Percentiles rank a stretch among this genome's conserved stretches.
Conservation (phyloP, 2,113 vertebrate genomes). For the Cyanoderma ruficeps region DNA sequence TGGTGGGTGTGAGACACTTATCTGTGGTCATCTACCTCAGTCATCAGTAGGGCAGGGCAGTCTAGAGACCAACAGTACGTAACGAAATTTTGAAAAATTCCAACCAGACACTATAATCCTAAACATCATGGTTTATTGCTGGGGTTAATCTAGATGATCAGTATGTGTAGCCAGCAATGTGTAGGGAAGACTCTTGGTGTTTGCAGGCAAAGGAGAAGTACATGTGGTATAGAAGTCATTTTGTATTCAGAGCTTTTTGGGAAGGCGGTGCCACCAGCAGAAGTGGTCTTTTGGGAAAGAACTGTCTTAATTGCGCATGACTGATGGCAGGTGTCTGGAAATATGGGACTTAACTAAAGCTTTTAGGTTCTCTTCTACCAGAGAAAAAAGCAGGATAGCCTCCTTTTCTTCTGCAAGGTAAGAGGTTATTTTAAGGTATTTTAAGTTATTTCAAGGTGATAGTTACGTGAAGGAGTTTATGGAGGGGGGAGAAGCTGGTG, state of each 20-base stretch:
- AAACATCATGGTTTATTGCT: neutral
- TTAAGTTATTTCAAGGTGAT: neutral
- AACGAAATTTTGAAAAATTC: neutral
- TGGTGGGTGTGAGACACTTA: neutral
- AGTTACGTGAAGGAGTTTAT: neutral
- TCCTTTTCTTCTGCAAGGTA: neutral
- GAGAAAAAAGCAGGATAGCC: neutral
- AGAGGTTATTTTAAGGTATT: neutral
- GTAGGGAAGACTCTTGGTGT: neutral
- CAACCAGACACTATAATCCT: neutral
- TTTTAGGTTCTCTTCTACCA: neutral
- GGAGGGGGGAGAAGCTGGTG: neutral
- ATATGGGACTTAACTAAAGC: neutral
- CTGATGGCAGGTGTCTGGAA: neutral
- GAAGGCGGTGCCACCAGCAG: neutral
- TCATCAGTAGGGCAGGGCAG: neutral
- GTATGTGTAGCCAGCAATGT: neutral
- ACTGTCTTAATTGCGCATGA: neutral
- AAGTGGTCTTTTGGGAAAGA: neutral
- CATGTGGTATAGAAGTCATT: neutral
- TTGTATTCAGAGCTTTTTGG: neutral
- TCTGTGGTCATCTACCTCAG: neutral
- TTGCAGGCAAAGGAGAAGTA: neutral
- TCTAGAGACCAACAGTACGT: neutral
- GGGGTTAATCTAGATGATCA: neutral